A percentile compares a stretch with the other conserved stretches of the same genome.
Conservation (phyloP, 2,113 vertebrate genomes). For the Bettongia penicillata region DNA sequence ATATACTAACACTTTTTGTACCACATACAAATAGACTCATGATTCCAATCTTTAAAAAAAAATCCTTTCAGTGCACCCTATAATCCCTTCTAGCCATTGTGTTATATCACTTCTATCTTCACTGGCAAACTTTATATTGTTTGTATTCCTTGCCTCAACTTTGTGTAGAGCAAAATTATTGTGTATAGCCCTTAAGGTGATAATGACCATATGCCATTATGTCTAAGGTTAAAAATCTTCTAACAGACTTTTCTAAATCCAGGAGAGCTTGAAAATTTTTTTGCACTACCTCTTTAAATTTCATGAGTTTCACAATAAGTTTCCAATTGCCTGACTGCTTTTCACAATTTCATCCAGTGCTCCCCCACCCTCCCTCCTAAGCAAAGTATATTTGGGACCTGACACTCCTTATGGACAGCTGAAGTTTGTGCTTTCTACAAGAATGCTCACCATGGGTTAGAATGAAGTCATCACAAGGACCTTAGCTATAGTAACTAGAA, state of each 20-base stretch:
- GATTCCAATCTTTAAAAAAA: not conserved
- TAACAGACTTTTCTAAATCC: not conserved
- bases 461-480: not conserved
- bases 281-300: not conserved
- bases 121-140: not conserved
- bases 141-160: not conserved
- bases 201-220: not conserved
- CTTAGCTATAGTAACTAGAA: too few species aligned
- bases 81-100: not conserved
- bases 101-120: not conserved
- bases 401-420: not conserved
- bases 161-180: not conserved
- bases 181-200: not conserved
- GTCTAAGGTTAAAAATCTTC: not conserved
- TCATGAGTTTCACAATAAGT: not conserved
- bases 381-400: not conserved
- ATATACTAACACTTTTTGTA: not conserved
- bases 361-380: not conserved
- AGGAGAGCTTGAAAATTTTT: not conserved
- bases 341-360: not conserved
- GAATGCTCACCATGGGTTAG: not conserved
- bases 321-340: not conserved
- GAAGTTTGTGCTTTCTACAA: not conserved
- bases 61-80: not conserved
- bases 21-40: not conserved